Base-by-base conservation (phyloP, 2,888 invertebrate genomes). In the Drosophila ezoana region DNA sequence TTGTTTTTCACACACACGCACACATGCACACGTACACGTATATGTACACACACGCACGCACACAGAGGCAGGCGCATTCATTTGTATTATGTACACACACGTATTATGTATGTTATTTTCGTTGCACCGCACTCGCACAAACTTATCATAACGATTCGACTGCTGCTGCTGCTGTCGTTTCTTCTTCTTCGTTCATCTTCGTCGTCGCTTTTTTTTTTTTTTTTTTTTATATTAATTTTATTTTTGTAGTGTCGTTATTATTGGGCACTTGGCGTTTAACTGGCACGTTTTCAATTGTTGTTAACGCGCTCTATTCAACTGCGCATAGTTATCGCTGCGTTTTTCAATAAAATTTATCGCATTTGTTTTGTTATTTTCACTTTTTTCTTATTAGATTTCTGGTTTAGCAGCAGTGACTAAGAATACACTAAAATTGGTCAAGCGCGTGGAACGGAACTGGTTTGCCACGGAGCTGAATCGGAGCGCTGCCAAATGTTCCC, bases 351-450 rank as follows among this genome's bases (percentile, higher is more conserved):
- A 66, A 74, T 83, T 83, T 83, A 78, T 83, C 79, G 83, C 87
- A 74, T 86, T 85, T 88, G 84, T 89, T 88, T 83, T 88, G 89
- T 83, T 85, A 71, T 88, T 85, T 82, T 72, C 71, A 87, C 79
- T 85, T 86, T 87, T 52, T 79, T 79, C 76, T 72, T 77, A 62
- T 76, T 76, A 76, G 76, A 76, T 76, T 79, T 79, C 76, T 74
- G 76, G 76, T 76, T 78, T 63, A 76, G 76, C 76, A 74, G 79
- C 70, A 66, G 71, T 66, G 75, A 76, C 75, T 77, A 76, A 65
- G 74, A 78, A 76, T 78, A 69, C 76, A 76, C 76, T 76, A 76
- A 76, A 76, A 77, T 72, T 78, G 76, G 69, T 62, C 75, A 78
- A 76, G 57, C 76, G 76, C 79, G 76, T 78, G 65, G 79, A 76